A percentile compares a stretch with the other conserved stretches of the same genome.
Evolutionary conservation across 1,140 invertebrate genomes (phyloP).

Genomic region (silkworm (Bombyx mori)): DNA sequence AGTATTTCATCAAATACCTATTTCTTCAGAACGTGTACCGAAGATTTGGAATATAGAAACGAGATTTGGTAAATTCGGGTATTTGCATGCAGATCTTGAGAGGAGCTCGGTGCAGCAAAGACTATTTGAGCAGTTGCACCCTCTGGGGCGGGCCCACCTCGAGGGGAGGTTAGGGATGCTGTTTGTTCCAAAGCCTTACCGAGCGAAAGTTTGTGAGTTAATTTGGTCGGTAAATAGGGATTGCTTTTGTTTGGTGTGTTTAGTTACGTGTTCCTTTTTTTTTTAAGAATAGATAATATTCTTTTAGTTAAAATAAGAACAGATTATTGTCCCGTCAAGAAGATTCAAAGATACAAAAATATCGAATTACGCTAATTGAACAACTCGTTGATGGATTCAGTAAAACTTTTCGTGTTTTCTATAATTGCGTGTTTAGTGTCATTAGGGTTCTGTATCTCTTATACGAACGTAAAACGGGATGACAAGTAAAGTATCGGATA

Average conservation of each 20-base stretch:
- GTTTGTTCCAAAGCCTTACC: conserved; percentile 20
- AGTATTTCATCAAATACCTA: conserved; percentile 28
- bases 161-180: conserved; percentile 6
- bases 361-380: too few species aligned
- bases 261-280: not conserved
- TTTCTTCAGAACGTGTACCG: conserved; percentile 17
- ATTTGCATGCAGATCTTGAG: conserved; percentile 33
- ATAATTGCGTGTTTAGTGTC: too few species aligned
- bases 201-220: conserved; percentile 22
- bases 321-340: too few species aligned
- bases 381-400: too few species aligned
- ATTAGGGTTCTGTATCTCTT: too few species aligned
- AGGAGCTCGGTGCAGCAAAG: conserved; percentile 23
- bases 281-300: not conserved
- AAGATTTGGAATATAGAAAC: conserved; percentile 23
- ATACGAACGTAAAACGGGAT: too few species aligned
- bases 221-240: conserved; percentile 14
- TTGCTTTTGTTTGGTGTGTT: not conserved
- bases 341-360: too few species aligned
- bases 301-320: not conserved
- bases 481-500: too few species aligned
- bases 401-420: too few species aligned
- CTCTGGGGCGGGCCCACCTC: conserved; percentile 6
- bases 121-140: conserved; percentile 15
- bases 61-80: conserved; percentile 31